Evolutionary conservation across 1,140 invertebrate species (phyloP), one percentile per base, ranked within the genome.

Genomic region (Trichoplusia ni): DNA sequence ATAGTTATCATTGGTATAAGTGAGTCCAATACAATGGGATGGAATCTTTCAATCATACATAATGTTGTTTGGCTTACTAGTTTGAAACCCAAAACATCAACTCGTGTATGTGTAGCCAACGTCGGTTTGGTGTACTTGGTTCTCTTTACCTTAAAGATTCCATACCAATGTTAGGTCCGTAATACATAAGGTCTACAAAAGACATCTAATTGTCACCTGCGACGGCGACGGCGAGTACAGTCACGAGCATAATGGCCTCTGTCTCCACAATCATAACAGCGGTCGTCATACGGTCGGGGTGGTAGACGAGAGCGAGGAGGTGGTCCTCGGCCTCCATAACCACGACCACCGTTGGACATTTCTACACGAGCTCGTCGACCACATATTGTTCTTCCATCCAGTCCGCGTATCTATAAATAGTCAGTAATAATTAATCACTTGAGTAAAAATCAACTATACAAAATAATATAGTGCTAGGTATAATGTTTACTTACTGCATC

Each of bases 181-280:
- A 64, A 58, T 64, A 79, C 59, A 73, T 58, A 75, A 53, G 73
- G 37, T 66, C 25, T 42, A 42, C n/a, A 65, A 7, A 65, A 18
- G 49, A 59, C 63, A n/a, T 21, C 51, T 35, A 35, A 62, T 47
- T 40, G 14, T 76, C 75, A 92, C 91, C 89, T 92, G 93, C 93
- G 92, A 65, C 93, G 92, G 29, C 90, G 86, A 69, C 94, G 93
- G 65, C 94, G 92, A 18, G 93, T 93, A 80, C 97, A 98, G 83
- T 98, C 97, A 69, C 97, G 92, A 40, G 97, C 97, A 90, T 97
- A 98, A 79, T 98, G 97, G 2, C 97, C 97, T 42, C 95, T 91
- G 71, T 97, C 96, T 5, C 97, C 97, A 90, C 97, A 98, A 77
- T 98, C 97, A 86, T 98, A 98, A 86, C 97, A 98, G 53, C 95